Evolutionary conservation across 2,888 invertebrate genomes (phyloP), one percentile per base, ranked within the genome.

Genomic region (Antitype chi): DNA sequence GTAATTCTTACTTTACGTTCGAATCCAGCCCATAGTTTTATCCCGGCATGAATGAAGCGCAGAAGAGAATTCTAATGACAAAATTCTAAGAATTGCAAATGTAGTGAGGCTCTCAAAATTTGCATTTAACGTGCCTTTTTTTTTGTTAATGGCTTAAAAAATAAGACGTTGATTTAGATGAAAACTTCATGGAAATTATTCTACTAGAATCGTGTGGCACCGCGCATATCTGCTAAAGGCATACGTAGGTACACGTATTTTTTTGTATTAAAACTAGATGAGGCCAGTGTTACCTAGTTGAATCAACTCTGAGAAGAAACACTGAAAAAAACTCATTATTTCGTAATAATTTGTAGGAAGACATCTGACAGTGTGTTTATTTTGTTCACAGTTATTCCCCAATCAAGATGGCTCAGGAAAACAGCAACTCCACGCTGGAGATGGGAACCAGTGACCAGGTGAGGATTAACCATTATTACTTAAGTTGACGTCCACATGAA

Each of bases 361-460:
- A 2, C 2, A 9, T 57, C n/a, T 73, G 0, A 60, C 11, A 57
- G 15, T 67, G 1, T 76, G 3, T 11, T 38, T 70, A 70, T 75
- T 79, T 90, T 92, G 71, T 88, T 88, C 85, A 88, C 79, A 86
- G 80, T 82, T 81, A 86, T 70, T 85, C n/a, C 20, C 60, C 59
- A 80, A 78, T 53, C 92, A 94, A 85, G 78, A 96, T 96, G 96
- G 94, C 95, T 60, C 95, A 94, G 87, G 93, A 95, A 70, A 97
- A 95, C 91, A 96, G 97, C 84, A 97, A 96, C 89, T 96, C 97
- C 64, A 97, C 95, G 77, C 93, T 97, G 96, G 96, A 96, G 89
- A 96, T 96, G 96, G 96, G 96, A 70, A 96, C 96, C 90, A 96
- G 96, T 89, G 96, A 96, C 79, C 96, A 96, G 94, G 96, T 96